Conservation (phyloP, 2,113 vertebrate genomes). For the Setophaga kirtlandii region DNA sequence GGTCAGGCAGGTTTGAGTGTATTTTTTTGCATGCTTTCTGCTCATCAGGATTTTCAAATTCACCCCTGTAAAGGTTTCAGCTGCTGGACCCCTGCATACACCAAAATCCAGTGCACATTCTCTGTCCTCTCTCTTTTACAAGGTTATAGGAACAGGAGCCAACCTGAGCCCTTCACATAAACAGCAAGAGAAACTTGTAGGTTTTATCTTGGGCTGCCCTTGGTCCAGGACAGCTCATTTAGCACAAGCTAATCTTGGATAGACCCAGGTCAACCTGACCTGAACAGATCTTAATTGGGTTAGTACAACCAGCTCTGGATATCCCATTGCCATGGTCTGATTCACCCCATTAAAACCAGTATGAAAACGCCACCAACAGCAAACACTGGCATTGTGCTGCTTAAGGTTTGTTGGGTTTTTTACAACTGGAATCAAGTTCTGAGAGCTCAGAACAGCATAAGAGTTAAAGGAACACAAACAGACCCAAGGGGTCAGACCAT, state of each 20-base stretch:
- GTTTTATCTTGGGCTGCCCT: not conserved
- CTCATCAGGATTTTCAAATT: not conserved
- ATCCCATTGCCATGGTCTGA: constrained; percentile 18
- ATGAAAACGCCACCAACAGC: not conserved
- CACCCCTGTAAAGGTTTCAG: not conserved
- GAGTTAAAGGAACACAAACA: not conserved
- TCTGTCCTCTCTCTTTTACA: not conserved
- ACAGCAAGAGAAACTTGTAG: not conserved
- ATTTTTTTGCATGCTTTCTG: not conserved
- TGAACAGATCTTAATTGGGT: constrained; percentile 3
- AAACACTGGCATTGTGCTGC: not conserved
- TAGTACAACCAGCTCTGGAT: constrained; percentile 1
- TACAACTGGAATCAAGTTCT: not conserved
- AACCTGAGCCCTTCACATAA: not conserved
- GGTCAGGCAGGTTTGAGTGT: not conserved
- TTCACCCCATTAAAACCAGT: not conserved
- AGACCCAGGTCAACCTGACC: constrained; percentile 35
- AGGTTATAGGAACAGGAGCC: not conserved
- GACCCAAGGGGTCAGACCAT: not conserved
- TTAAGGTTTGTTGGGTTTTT: not conserved
- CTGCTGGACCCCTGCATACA: not conserved
- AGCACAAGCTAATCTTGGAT: constrained; percentile 15
- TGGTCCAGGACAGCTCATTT: not conserved
- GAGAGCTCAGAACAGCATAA: not conserved
- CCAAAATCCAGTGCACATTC: not conserved